phyloP scores from a whole-genome alignment of 2,888 invertebrate genomes.

The Apamea anceps region DNA sequence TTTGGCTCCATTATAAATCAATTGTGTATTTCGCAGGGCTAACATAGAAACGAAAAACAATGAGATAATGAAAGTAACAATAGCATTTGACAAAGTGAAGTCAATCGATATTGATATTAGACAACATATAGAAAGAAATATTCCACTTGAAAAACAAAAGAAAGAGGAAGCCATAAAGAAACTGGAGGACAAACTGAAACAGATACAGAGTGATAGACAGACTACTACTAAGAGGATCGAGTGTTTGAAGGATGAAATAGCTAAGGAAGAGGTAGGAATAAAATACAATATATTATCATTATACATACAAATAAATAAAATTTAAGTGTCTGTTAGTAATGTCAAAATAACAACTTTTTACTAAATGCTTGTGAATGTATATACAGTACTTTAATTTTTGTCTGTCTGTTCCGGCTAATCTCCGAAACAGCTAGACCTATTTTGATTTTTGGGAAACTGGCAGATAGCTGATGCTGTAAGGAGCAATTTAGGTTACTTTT shows the following conservation, averaged over 20 bases:
- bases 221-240: constrained; percentile 88
- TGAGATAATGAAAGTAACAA: constrained; percentile 82
- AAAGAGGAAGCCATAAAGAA: constrained; percentile 87
- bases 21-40: constrained; percentile 70
- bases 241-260: constrained; percentile 89
- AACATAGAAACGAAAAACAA: constrained; percentile 85
- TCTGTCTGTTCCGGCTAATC: too few relatives aligned
- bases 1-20: not conserved
- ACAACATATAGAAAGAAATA: constrained; percentile 89
- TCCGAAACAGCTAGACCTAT: too few relatives aligned
- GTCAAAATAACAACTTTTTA: too few relatives aligned
- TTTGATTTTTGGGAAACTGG: too few relatives aligned
- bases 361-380: too few relatives aligned
- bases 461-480: too few relatives aligned
- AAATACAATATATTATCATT: not conserved
- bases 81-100: constrained; percentile 88
- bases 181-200: constrained; percentile 86
- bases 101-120: constrained; percentile 90
- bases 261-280: constrained; percentile 88
- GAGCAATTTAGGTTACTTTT: too few relatives aligned
- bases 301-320: too few relatives aligned
- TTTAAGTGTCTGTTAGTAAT: too few relatives aligned
- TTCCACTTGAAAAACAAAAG: constrained; percentile 88
- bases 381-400: too few relatives aligned
- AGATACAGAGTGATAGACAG: constrained; percentile 85